These are phyloP conservation scores for Chaenodraco wilsoni DNA, from an alignment of 2,797 vertebrate species.

Conservation along the genomic window DNA sequence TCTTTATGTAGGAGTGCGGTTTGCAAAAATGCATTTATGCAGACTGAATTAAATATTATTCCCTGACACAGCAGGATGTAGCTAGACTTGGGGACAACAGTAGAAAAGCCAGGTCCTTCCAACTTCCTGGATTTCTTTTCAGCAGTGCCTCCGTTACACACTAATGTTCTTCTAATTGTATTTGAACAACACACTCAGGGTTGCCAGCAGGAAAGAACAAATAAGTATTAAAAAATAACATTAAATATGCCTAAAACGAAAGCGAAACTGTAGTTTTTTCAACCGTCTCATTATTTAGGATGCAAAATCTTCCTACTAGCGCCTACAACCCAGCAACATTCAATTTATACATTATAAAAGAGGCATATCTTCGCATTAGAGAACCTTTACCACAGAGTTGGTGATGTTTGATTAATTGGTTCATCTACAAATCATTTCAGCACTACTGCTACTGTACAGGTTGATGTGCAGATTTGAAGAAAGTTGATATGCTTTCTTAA, in stretches of 20 bases:
- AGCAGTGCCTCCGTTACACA: conserved; percentile 42
- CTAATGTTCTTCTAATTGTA: conserved; percentile 65
- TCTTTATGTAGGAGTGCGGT: conserved; percentile 52
- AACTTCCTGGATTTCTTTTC: conserved; percentile 56
- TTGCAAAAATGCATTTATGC: conserved; percentile 73
- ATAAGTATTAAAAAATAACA: conserved; percentile 44
- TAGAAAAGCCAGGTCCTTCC: conserved; percentile 54
- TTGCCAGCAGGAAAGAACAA: conserved; percentile 61
- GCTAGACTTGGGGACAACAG: conserved; percentile 55
- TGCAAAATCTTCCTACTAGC: background rate
- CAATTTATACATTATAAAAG: background rate
- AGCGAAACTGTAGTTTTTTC: background rate
- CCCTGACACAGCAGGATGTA: conserved; percentile 70
- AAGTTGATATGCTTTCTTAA: background rate
- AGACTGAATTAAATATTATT: conserved; percentile 73
- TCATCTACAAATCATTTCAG: background rate
- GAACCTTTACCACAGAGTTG: background rate
- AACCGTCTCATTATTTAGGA: background rate
- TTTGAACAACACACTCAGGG: conserved; percentile 59
- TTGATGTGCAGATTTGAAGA: background rate
- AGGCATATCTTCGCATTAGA: background rate
- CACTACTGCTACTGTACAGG: background rate
- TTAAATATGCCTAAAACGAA: conserved; percentile 32
- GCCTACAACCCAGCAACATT: background rate
- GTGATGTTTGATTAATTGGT: background rate